phyloP scores from a whole-genome alignment of 2,797 vertebrate genomes.

The Coluber constrictor region DNA sequence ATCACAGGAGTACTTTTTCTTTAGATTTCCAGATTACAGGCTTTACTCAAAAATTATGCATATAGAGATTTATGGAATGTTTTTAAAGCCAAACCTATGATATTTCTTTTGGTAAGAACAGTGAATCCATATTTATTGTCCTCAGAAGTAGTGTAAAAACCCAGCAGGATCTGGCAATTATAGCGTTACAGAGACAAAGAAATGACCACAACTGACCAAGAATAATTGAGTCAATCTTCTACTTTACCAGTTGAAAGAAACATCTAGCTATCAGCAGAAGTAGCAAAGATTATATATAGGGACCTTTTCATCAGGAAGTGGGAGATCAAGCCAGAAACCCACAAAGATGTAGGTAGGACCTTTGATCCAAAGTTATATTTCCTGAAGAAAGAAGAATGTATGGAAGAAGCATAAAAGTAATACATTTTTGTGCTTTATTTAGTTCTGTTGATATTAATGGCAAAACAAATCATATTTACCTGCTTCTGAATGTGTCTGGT shows the following conservation, averaged over 20 bases:
- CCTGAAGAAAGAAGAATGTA: not conserved
- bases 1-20: not conserved
- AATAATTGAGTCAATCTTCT: not conserved
- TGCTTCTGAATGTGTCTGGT: not conserved
- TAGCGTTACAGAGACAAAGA: not conserved
- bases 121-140: not conserved
- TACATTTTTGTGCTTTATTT: not conserved
- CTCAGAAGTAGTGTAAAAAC: not conserved
- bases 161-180: not conserved
- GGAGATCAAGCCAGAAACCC: not conserved
- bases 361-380: not conserved
- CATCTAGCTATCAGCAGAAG: not conserved
- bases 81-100: not conserved
- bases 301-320: not conserved
- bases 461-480: not conserved
- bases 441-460: not conserved
- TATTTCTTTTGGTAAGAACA: not conserved
- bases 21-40: constrained; percentile 16
- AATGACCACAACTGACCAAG: not conserved
- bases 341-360: not conserved
- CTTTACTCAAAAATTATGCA: constrained; percentile 13
- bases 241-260: not conserved
- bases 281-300: not conserved
- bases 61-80: constrained; percentile 17
- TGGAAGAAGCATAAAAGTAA: not conserved